Evolutionary conservation across 2,888 invertebrate genomes (phyloP).

Genomic region (Microplitis manilae): DNA sequence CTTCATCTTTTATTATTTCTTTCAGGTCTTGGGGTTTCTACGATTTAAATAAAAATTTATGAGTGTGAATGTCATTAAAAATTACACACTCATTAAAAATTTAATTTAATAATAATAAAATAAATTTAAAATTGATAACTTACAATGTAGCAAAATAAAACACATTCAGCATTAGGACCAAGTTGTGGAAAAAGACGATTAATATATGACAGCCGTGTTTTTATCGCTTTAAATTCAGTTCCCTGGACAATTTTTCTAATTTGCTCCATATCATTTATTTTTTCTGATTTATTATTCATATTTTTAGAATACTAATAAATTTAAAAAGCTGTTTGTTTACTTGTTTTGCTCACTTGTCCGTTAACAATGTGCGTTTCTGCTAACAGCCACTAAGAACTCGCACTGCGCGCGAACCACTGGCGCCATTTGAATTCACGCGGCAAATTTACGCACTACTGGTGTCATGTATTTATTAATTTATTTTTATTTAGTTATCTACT

Average conservation of each 20-base stretch:
- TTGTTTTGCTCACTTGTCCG: neutral
- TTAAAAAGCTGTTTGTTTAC: neutral
- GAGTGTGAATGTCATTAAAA: neutral
- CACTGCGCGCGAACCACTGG: no score
- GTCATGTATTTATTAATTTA: no score
- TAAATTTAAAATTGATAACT: neutral
- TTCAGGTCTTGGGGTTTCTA: neutral
- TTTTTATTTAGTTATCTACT: no score
- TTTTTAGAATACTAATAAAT: no score
- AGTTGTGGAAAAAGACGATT: slow-evolving; percentile 54
- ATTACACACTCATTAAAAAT: no score
- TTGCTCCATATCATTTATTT: slow-evolving; percentile 38
- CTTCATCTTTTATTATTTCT: neutral
- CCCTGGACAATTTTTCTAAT: slow-evolving; percentile 32
- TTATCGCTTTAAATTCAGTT: slow-evolving; percentile 34
- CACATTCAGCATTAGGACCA: slow-evolving; percentile 23
- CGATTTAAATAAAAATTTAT: neutral
- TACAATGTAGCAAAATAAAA: slow-evolving; percentile 44
- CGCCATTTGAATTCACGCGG: no score
- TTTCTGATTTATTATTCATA: neutral
- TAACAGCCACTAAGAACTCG: no score
- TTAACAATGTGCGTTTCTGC: neutral
- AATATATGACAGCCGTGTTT: slow-evolving; percentile 51
- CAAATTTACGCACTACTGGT: no score
- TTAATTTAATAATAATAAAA: neutral